Percentiles rank a stretch among this genome's conserved stretches.
Conservation (phyloP, 2,888 invertebrate species). For the Arctia plantaginis region DNA sequence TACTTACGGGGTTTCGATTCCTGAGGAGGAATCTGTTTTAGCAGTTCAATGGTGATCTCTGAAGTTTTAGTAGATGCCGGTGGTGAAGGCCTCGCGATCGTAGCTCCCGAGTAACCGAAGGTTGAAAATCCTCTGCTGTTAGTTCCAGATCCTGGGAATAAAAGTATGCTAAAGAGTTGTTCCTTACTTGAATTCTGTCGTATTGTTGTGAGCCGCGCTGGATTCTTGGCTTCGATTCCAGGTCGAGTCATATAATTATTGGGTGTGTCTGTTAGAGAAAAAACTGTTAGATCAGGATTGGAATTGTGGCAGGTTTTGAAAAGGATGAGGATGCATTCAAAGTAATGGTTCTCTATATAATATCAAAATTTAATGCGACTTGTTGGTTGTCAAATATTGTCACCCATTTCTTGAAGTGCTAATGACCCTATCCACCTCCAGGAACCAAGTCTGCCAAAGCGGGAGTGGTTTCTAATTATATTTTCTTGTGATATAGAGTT, state of each 20-base stretch:
- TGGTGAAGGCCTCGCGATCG: slow-evolving; percentile 75
- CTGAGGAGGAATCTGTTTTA: slow-evolving; percentile 69
- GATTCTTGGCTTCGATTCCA: slow-evolving; percentile 22
- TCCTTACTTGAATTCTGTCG: slow-evolving; percentile 27
- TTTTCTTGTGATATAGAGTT: not conserved
- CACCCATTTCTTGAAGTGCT: not conserved
- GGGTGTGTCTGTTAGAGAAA: slow-evolving; percentile 33
- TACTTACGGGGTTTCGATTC: slow-evolving; percentile 71
- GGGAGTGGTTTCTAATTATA: not conserved
- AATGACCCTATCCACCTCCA: not conserved
- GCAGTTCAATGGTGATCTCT: slow-evolving; percentile 77
- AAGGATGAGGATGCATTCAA: not conserved
- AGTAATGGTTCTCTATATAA: not conserved
- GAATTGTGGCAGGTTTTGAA: slow-evolving; percentile 12
- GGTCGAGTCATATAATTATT: slow-evolving; percentile 22
- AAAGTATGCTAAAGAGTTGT: slow-evolving; percentile 15
- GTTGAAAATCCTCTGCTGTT: slow-evolving; percentile 82
- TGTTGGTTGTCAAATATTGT: not conserved
- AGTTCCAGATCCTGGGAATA: slow-evolving; percentile 64
- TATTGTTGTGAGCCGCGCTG: slow-evolving; percentile 21
- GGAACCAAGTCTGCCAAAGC: not conserved
- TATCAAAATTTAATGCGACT: no score
- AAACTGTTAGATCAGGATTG: slow-evolving; percentile 29
- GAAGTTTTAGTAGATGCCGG: slow-evolving; percentile 73
- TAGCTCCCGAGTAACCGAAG: slow-evolving; percentile 81